Base-by-base conservation (phyloP, 1,140 invertebrate species). In the Lutraria rhynchaena region DNA sequence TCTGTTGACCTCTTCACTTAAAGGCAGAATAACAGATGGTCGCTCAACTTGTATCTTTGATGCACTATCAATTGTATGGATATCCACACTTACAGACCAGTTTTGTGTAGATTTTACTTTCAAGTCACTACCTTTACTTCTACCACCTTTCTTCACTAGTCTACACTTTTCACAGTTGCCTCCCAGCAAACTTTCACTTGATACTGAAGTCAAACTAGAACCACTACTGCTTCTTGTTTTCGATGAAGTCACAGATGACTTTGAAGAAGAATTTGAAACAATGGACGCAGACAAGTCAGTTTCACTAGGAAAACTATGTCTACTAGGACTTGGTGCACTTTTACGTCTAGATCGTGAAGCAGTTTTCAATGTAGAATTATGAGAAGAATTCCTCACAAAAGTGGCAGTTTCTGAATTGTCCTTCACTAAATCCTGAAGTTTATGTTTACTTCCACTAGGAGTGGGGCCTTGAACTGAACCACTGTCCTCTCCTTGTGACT, bases 111-210 rank as follows among this genome's bases (percentile, higher is more conserved):
- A 77, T n/a, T 41, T 65, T n/a, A 55, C 35, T 51, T 67, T 60
- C 2, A 51, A 22, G 5, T 61, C 49, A 2, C 41, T 3, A 0
- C 22, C 46, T n/a, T 46, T 80, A 1, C 53, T 51, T 27, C 55
- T 70, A 15, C 24, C 51, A 7, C 37, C 44, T 46, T 80, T 80
- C 31, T 80, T 80, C 15, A 3, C 33, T n/a, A 57, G 31, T 46
- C 65, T 53, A 49, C 76, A 80, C 76, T 80, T 69, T 15, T 70
- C 65, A 80, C 76, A 80, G 31, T 61, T 75, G 7, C 60, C 61
- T 53, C 46, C 65, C 9, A 80, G 46, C 13, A 80, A 29, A 24
- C 76, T 67, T n/a, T 69, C 76, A 80, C 76, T 80, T 9, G 61
- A 55, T 19, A 67, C 76, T 17, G 76, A 80, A 11, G 51, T 44